Evolutionary conservation across 1,140 invertebrate species (phyloP).

Genomic region (Drosophila lowei): DNA sequence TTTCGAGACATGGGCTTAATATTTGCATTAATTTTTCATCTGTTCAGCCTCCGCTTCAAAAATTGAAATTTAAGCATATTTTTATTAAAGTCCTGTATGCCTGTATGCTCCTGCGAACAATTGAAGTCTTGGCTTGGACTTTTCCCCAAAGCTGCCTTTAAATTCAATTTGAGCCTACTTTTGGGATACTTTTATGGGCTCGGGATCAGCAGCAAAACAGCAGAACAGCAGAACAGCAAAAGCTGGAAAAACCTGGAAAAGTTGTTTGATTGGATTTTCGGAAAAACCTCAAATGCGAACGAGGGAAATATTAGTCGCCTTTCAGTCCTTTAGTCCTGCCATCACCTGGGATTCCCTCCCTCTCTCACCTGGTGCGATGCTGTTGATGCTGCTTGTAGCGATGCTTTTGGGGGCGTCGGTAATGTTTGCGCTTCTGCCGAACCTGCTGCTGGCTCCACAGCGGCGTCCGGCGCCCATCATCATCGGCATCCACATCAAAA

Average conservation of each 20-base stretch:
- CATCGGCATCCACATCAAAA: conserved; percentile 26
- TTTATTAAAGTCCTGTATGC: conserved; percentile 32
- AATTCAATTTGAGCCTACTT: conserved; percentile 51
- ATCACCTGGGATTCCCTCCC: background rate
- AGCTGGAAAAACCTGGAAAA: conserved; percentile 2
- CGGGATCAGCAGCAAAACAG: conserved; percentile 3
- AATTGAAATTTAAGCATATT: background rate
- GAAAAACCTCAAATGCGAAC: conserved; percentile 41
- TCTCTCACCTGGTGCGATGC: conserved; percentile 58
- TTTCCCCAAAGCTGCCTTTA: conserved; percentile 28
- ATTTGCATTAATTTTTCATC: background rate
- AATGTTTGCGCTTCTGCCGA: conserved; percentile 70
- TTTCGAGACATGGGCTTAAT: too few species aligned
- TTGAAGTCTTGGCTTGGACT: conserved; percentile 27
- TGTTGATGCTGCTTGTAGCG: conserved; percentile 64
- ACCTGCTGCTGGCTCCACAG: conserved; percentile 12
- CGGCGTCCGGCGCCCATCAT: conserved; percentile 6
- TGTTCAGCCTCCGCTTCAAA: background rate
- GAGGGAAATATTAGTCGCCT: conserved; percentile 39
- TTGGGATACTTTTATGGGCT: conserved; percentile 44
- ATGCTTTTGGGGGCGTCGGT: conserved; percentile 65
- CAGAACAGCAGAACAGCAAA: background rate
- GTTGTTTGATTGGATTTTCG: conserved; percentile 47
- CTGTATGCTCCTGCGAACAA: conserved; percentile 12
- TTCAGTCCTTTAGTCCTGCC: conserved; percentile 29